A percentile compares a stretch with the other conserved stretches of the same genome.
Conservation (phyloP, 2,113 vertebrate species). For the Promerops cafer region DNA sequence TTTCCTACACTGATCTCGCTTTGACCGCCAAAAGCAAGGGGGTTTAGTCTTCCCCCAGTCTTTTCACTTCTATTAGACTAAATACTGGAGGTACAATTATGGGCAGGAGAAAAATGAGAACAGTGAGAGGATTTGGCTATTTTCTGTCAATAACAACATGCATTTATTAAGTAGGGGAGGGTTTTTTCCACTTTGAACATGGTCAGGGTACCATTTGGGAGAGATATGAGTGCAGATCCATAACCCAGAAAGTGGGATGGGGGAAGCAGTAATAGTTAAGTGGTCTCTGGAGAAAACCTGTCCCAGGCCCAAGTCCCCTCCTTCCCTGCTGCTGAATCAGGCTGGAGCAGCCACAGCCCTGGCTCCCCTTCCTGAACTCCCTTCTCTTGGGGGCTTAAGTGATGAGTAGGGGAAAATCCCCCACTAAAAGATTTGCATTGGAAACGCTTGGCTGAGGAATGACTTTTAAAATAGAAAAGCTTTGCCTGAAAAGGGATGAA, state of each 20-base stretch:
- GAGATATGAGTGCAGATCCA: background rate
- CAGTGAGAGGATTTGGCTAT: background rate
- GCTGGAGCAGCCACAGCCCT: background rate
- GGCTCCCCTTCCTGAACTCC: background rate
- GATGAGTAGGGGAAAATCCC: constrained; percentile 30
- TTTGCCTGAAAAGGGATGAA: constrained; percentile 50
- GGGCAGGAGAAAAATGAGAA: background rate
- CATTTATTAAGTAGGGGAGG: background rate
- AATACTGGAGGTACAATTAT: background rate
- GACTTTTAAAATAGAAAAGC: constrained; percentile 47
- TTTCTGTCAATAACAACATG: background rate
- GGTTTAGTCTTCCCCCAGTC: background rate
- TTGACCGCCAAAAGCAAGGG: background rate
- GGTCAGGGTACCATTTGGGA: background rate
- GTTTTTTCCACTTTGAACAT: rapidly evolving
- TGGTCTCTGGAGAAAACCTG: background rate
- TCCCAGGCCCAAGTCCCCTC: background rate
- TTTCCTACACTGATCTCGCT: background rate
- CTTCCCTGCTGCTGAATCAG: background rate
- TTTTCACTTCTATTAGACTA: background rate
- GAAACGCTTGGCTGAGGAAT: background rate
- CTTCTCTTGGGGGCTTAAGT: background rate
- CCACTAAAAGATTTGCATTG: constrained; percentile 13
- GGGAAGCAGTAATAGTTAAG: background rate
- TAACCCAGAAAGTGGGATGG: background rate